Evolutionary conservation across 2,888 invertebrate genomes (phyloP).

Genomic region (Actias luna): DNA sequence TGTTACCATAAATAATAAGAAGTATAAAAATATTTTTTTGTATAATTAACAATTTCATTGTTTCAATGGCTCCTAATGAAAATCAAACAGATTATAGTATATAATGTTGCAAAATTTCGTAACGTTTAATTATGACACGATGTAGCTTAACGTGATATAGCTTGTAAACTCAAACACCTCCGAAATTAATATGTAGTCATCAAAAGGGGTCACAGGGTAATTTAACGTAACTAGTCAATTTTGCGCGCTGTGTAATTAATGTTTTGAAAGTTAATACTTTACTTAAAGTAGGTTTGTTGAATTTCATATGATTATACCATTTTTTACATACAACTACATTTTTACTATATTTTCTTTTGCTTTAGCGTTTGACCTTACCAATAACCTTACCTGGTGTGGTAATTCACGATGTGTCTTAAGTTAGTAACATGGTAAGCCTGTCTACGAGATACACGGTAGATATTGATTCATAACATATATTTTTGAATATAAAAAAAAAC

Average conservation of each 20-base stretch:
- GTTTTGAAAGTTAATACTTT: neutral
- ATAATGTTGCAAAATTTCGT: neutral
- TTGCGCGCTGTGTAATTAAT: neutral
- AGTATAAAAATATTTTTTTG: no score
- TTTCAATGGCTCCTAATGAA: neutral
- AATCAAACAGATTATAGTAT: neutral
- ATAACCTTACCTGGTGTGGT: no score
- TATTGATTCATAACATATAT: no score
- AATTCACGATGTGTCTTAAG: no score
- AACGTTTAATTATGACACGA: neutral
- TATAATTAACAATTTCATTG: neutral
- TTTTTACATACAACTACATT: neutral
- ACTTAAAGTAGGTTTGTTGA: neutral
- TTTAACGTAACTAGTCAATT: conserved; percentile 6
- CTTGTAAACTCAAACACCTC: conserved; percentile 2
- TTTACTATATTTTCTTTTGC: no score
- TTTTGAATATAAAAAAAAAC: no score
- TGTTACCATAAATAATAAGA: no score
- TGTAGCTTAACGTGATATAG: neutral
- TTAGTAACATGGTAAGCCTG: no score
- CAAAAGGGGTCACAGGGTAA: conserved; percentile 1
- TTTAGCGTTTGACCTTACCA: no score
- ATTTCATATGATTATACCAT: neutral
- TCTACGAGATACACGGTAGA: no score
- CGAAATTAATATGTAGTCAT: neutral